Percentiles rank a stretch among this genome's conserved stretches.
Conservation (phyloP, 1,140 invertebrate genomes). For the Dreissena polymorpha region DNA sequence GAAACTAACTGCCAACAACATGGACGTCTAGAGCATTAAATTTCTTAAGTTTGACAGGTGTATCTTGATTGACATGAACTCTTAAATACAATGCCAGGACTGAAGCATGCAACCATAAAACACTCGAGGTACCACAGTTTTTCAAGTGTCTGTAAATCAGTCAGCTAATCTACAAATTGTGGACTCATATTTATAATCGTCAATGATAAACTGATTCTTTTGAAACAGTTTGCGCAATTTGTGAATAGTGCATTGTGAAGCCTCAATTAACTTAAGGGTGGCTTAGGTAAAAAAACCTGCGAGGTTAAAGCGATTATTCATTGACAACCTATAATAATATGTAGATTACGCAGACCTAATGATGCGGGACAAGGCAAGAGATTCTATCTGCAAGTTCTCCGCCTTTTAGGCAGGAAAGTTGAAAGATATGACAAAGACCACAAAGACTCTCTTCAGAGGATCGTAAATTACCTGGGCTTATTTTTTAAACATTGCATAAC, state of each 20-base stretch:
- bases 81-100: not conserved
- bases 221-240: constrained; percentile 1
- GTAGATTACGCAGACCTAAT: constrained; percentile 39
- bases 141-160: not conserved
- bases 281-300: not conserved
- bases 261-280: constrained; percentile 5
- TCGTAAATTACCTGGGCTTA: too few relatives aligned
- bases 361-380: constrained; percentile 32
- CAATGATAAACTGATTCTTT: not conserved
- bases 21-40: not conserved
- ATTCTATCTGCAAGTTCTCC: constrained; percentile 38
- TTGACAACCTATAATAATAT: constrained; percentile 33
- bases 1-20: too few relatives aligned
- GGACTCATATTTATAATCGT: not conserved
- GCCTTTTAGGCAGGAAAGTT: constrained; percentile 18
- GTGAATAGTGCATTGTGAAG: not conserved
- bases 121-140: not conserved
- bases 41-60: not conserved
- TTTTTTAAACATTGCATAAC: too few relatives aligned
- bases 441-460: too few relatives aligned
- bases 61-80: constrained; percentile 6
- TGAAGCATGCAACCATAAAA: not conserved
- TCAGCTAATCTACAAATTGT: constrained; percentile 4
- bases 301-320: constrained; percentile 30
- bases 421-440: too few relatives aligned